Evolutionary conservation across 1,140 invertebrate species (phyloP).

Genomic region (Bombus difficillimus): DNA sequence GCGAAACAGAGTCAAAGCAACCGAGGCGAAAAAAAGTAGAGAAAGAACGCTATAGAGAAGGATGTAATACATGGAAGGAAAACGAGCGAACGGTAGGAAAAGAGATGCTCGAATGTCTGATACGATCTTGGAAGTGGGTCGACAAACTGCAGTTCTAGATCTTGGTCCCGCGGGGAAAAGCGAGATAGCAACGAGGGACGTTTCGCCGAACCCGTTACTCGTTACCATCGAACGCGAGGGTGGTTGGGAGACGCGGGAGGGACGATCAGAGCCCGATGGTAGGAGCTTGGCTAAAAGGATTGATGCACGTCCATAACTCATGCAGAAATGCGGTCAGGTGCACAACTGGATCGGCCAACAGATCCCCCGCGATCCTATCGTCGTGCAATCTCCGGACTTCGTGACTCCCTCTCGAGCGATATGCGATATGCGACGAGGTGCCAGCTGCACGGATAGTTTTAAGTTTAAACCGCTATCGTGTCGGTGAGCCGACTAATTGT

Average conservation of each 20-base stretch:
- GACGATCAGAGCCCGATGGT: slow-evolving; percentile 20
- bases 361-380: slow-evolving; percentile 70
- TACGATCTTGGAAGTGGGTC: slow-evolving; percentile 65
- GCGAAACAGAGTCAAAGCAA: neutral
- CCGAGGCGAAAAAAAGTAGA: neutral
- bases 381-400: slow-evolving; percentile 65
- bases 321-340: slow-evolving; percentile 79
- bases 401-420: slow-evolving; percentile 66
- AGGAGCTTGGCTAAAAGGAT: slow-evolving; percentile 56
- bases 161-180: slow-evolving; percentile 58
- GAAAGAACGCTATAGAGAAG: neutral
- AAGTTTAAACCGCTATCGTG: neutral
- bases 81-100: slow-evolving; percentile 4
- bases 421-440: slow-evolving; percentile 46
- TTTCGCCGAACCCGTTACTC: slow-evolving; percentile 61
- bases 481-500: neutral
- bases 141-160: slow-evolving; percentile 51
- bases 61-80: neutral
- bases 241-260: slow-evolving; percentile 43
- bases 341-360: slow-evolving; percentile 76
- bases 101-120: slow-evolving; percentile 32
- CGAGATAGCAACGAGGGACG: slow-evolving; percentile 59
- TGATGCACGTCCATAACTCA: slow-evolving; percentile 74
- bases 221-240: slow-evolving; percentile 59
- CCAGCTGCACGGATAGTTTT: neutral